phyloP scores from a whole-genome alignment of 2,888 invertebrate genomes.

The Crepidodera aurea region DNA sequence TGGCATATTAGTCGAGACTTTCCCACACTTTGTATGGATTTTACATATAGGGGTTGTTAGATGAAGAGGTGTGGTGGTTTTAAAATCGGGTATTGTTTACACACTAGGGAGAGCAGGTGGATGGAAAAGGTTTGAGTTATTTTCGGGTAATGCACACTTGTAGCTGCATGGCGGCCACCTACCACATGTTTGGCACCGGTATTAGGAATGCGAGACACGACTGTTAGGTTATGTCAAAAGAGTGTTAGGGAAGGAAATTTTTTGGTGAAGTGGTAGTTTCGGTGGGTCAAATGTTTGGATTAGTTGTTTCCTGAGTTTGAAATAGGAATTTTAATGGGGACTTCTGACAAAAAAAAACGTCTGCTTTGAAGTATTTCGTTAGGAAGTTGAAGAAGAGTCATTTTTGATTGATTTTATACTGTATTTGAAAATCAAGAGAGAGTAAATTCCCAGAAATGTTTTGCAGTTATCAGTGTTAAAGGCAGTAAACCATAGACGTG shows the following conservation, averaged over 20 bases:
- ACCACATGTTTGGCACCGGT: slow-evolving; percentile 11
- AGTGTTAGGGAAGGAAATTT: slow-evolving; percentile 5
- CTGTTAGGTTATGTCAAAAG: slow-evolving; percentile 11
- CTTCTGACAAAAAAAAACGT: too few species aligned
- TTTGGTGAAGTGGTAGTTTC: neutral
- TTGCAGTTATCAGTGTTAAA: too few species aligned
- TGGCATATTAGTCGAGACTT: slow-evolving; percentile 37
- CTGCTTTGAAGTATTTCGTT: too few species aligned
- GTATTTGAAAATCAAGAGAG: too few species aligned
- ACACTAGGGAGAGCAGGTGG: slow-evolving; percentile 36
- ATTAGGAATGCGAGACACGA: slow-evolving; percentile 32
- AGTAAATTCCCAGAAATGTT: too few species aligned
- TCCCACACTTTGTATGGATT: slow-evolving; percentile 40
- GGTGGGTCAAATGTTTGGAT: slow-evolving; percentile 1
- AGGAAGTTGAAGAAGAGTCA: too few species aligned
- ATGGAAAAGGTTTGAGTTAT: slow-evolving; percentile 28
- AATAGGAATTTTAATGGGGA: neutral
- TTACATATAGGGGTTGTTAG: slow-evolving; percentile 29
- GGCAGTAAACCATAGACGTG: too few species aligned
- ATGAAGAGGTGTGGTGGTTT: slow-evolving; percentile 36
- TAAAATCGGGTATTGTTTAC: slow-evolving; percentile 35
- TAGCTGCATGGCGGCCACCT: slow-evolving; percentile 21
- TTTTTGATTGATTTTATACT: too few species aligned
- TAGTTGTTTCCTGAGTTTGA: neutral
- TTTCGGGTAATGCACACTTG: slow-evolving; percentile 38